A percentile compares a stretch with the other conserved stretches of the same genome.
These are phyloP conservation scores for Octopus sinensis DNA, from an alignment of 1,140 invertebrate genomes.

Conservation along the genomic window DNA sequence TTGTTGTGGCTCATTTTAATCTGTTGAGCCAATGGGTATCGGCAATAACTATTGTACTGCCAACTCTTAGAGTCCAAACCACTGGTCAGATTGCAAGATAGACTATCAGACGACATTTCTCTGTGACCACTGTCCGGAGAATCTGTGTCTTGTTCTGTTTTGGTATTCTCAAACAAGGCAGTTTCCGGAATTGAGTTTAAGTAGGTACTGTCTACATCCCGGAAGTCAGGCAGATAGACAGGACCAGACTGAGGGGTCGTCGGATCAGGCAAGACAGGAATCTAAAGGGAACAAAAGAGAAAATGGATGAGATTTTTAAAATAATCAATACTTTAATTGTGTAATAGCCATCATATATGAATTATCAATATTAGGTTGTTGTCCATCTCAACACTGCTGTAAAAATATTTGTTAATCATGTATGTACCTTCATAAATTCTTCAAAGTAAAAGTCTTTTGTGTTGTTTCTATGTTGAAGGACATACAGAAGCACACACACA, in stretches of 20 bases:
- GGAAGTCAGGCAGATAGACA: constrained; percentile 37
- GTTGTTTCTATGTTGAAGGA: too few species aligned
- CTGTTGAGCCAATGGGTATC: constrained; percentile 4
- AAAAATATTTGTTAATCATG: too few species aligned
- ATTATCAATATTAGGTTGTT: too few species aligned
- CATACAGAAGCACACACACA: too few species aligned
- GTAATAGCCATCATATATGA: too few species aligned
- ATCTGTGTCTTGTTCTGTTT: constrained; percentile 39
- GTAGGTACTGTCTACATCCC: constrained; percentile 31
- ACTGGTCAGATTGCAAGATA: constrained; percentile 31
- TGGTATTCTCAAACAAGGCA: constrained; percentile 35
- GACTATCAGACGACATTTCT: constrained; percentile 49
- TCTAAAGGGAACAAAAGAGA: constrained; percentile 27
- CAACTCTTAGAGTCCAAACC: constrained; percentile 28
- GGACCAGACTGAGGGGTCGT: constrained; percentile 42
- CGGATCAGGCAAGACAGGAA: constrained; percentile 40
- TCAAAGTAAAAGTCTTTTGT: too few species aligned
- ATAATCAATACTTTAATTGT: too few species aligned
- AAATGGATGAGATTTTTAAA: not conserved
- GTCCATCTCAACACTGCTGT: too few species aligned
- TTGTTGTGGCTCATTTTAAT: not conserved
- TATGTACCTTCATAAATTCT: too few species aligned
- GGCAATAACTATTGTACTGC: constrained; percentile 17
- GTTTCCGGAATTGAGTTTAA: constrained; percentile 27
- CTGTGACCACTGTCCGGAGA: constrained; percentile 50